A percentile compares a stretch with the other conserved stretches of the same genome.
phyloP scores from a whole-genome alignment of 1,140 invertebrate species.

The Reticulitermes speratus region DNA sequence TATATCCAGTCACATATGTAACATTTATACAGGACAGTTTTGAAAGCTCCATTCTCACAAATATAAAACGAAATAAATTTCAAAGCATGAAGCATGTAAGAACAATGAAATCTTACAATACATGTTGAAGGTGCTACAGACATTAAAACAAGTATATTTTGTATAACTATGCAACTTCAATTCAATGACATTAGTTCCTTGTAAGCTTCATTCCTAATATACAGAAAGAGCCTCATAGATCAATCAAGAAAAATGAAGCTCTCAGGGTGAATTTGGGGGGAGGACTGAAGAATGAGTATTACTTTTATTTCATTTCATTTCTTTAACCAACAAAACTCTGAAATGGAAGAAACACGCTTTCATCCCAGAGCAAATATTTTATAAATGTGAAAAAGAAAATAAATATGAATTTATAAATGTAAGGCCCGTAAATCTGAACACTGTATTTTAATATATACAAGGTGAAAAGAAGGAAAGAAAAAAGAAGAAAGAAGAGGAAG shows the following conservation, averaged over 20 bases:
- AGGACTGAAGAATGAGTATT: not conserved
- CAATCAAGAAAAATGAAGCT: not conserved
- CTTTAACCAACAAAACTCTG: not conserved
- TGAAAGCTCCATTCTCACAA: not conserved
- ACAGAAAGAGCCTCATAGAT: not conserved
- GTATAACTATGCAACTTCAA: not conserved
- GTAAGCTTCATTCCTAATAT: not conserved
- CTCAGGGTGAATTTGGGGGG: not conserved
- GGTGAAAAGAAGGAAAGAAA: not conserved
- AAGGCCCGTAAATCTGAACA: not conserved
- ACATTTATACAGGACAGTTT: conserved; percentile 13
- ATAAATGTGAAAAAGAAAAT: not conserved
- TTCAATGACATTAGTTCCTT: not conserved
- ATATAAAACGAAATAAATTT: not conserved
- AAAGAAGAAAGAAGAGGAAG: too few species aligned
- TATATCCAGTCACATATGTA: not conserved
- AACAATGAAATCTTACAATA: not conserved
- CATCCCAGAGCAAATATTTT: not conserved
- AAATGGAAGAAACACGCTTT: not conserved
- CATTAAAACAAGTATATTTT: not conserved
- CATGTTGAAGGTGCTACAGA: not conserved
- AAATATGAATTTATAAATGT: not conserved
- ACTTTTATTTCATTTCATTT: too few species aligned
- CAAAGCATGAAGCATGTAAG: not conserved
- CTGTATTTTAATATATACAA: not conserved